Conservation (phyloP, 2,113 vertebrate genomes). For the Psophia crepitans region DNA sequence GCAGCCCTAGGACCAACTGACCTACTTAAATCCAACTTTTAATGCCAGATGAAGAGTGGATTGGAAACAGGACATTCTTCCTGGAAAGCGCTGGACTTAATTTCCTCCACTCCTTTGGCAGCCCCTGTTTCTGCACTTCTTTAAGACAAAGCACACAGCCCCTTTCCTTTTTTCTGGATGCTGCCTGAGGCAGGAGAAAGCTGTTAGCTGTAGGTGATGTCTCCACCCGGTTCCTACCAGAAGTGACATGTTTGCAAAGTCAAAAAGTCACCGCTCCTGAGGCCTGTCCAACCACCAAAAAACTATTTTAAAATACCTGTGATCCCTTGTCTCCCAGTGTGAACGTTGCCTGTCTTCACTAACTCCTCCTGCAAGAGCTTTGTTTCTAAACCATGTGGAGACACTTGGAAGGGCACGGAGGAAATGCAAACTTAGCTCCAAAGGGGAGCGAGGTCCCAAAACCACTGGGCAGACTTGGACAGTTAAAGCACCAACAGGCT, state of each 20-base stretch:
- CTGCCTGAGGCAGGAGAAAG: background rate
- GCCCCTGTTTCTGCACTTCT: background rate
- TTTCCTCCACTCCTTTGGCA: constrained; percentile 7
- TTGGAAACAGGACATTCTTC: background rate
- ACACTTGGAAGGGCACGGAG: background rate
- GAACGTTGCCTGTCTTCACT: background rate
- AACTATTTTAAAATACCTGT: background rate
- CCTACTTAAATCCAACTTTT: background rate
- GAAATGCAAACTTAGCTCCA: background rate
- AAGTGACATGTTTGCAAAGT: background rate
- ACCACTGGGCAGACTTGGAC: fast-evolving
- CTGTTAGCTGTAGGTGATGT: background rate
- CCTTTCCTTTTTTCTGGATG: background rate
- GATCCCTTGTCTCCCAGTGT: background rate
- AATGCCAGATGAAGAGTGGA: background rate
- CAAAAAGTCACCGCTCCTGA: background rate
- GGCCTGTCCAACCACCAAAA: background rate
- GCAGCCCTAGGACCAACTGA: background rate
- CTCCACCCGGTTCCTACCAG: background rate
- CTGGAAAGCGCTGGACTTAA: background rate
- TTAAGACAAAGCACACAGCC: background rate
- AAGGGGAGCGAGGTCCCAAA: background rate
- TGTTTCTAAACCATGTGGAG: background rate
- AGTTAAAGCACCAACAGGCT: background rate
- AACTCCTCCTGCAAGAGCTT: background rate